Conservation (phyloP, 2,888 invertebrate species). For the Mesodorylaimus sp. region DNA sequence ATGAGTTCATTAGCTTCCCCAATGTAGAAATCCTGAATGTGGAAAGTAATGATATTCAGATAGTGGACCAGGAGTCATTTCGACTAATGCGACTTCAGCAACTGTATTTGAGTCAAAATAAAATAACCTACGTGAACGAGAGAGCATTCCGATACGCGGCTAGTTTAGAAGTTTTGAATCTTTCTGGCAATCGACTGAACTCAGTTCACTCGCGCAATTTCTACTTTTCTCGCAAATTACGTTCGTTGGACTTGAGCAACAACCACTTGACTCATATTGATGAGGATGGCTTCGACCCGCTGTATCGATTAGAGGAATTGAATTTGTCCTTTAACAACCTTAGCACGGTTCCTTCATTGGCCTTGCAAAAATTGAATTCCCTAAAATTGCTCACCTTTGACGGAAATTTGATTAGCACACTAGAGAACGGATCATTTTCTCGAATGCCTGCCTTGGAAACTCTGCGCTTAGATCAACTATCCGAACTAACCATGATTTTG, state of each 20-base stretch:
- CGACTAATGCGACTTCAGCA: constrained; percentile 4
- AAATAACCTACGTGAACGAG: constrained; percentile 4
- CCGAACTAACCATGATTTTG: constrained; percentile 2
- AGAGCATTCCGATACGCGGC: constrained; percentile 10
- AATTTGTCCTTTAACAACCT: constrained; percentile 5
- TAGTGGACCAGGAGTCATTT: constrained; percentile 4
- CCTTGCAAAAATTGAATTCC: neutral
- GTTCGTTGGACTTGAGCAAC: constrained; percentile 3
- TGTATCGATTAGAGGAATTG: neutral
- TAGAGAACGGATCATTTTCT: neutral
- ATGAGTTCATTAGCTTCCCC: constrained; percentile 10
- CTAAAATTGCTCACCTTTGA: constrained; percentile 2
- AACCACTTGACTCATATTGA: neutral
- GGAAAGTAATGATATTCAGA: constrained; percentile 1
- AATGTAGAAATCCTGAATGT: constrained; percentile 4
- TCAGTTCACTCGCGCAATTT: constrained; percentile 6
- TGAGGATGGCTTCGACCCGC: neutral
- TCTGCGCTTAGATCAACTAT: neutral
- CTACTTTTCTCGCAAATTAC: constrained; percentile 2
- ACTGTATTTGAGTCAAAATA: constrained; percentile 5
- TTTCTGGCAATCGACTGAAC: constrained; percentile 5
- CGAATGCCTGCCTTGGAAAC: neutral
- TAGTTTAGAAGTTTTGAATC: constrained; percentile 2
- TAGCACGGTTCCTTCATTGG: neutral
- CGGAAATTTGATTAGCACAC: constrained; percentile 4